A percentile compares a stretch with the other conserved stretches of the same genome.
phyloP scores from a whole-genome alignment of 2,888 invertebrate species.

The Morinoia aosen region DNA sequence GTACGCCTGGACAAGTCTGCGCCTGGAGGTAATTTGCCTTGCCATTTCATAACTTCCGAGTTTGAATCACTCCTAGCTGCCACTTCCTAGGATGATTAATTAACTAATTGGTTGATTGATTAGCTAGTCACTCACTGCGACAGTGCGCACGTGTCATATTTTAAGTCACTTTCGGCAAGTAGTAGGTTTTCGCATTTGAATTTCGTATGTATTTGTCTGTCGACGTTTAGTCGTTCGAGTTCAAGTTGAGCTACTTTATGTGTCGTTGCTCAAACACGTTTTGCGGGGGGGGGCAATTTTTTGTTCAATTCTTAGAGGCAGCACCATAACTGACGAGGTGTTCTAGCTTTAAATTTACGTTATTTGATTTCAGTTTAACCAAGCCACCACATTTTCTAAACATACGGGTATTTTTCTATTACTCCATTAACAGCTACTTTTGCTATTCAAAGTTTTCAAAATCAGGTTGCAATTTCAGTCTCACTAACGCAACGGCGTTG shows the following conservation, averaged over 20 bases:
- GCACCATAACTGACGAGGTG: neutral
- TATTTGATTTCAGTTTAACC: neutral
- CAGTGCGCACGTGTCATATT: neutral
- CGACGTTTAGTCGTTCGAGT: neutral
- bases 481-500: no score
- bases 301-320: neutral
- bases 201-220: neutral
- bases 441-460: no score
- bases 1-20: constrained; percentile 32
- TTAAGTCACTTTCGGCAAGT: neutral
- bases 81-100: neutral
- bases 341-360: neutral
- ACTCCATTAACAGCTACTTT: no score
- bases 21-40: constrained; percentile 38
- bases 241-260: neutral
- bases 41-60: neutral
- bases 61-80: neutral
- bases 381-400: no score
- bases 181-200: neutral
- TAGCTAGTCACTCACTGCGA: neutral
- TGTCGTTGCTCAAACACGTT: neutral
- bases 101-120: neutral
- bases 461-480: no score
- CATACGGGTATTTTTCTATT: no score
- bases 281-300: neutral